phyloP scores from a whole-genome alignment of 1,140 invertebrate species.

The Cryptotermes secundus region DNA sequence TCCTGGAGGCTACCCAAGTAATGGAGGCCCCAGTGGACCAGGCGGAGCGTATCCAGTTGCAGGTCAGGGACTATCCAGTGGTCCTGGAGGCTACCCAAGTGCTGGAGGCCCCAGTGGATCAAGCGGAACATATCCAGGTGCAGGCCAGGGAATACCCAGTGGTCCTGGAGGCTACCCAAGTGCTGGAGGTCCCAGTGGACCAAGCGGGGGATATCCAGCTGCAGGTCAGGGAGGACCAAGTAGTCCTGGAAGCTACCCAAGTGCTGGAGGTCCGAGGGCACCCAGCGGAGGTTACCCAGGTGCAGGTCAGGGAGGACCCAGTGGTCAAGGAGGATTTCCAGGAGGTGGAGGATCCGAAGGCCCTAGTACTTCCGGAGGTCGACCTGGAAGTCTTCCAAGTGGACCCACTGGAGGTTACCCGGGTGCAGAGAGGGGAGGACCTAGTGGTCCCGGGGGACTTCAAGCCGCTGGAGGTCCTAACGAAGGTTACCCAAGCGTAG shows the following conservation, averaged over 20 bases:
- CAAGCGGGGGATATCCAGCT: conserved; percentile 36
- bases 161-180: conserved; percentile 37
- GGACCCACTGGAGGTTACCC: conserved; percentile 13
- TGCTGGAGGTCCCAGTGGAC: conserved; percentile 32
- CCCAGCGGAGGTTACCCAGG: conserved; percentile 38
- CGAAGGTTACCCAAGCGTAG: conserved; percentile 35
- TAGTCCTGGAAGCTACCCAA: conserved; percentile 9
- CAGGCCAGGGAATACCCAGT: conserved; percentile 33
- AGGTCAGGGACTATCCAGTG: conserved; percentile 36
- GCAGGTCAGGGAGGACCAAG: conserved; percentile 38
- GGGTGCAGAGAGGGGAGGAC: conserved; percentile 22
- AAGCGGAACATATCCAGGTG: conserved; percentile 5
- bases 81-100: conserved; percentile 33
- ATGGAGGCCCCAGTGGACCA: conserved; percentile 34
- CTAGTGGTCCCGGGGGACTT: conserved; percentile 32
- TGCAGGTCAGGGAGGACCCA: conserved; percentile 35
- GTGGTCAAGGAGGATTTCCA: conserved; percentile 21
- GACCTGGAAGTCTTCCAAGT: conserved; percentile 32
- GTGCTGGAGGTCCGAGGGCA: conserved; percentile 23
- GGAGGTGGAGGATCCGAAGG: conserved; percentile 32
- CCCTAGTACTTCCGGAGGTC: conserved; percentile 14
- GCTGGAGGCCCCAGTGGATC: conserved; percentile 33
- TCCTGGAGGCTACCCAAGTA: conserved; percentile 31
- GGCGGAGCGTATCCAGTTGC: conserved; percentile 12
- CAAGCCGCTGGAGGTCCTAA: conserved; percentile 28